Conservation (phyloP, 2,888 invertebrate species). For the Trachelus troglodyta region DNA sequence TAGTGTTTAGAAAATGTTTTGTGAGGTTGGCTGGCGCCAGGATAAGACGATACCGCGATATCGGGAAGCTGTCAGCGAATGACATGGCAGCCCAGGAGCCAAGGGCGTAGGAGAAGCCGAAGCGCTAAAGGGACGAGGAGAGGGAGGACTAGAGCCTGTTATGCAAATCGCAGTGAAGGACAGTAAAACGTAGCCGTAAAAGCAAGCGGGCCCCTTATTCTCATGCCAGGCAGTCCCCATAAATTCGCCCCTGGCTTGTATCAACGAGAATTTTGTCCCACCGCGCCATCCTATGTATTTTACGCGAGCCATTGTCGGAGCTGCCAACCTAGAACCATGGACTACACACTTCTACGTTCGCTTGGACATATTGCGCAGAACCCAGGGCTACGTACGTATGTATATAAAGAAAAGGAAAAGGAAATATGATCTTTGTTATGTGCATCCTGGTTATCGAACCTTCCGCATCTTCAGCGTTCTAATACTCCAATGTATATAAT, state of each 20-base stretch:
- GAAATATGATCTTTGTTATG: too few relatives aligned
- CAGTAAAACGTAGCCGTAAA: slow-evolving; percentile 49
- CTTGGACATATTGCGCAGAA: slow-evolving; percentile 2
- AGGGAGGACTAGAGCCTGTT: slow-evolving; percentile 35
- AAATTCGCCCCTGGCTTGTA: slow-evolving; percentile 48
- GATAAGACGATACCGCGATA: slow-evolving; percentile 6
- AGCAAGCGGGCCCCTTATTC: slow-evolving; percentile 40
- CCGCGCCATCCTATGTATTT: slow-evolving; percentile 40
- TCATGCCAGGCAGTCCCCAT: slow-evolving; percentile 45
- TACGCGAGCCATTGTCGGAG: slow-evolving; percentile 44
- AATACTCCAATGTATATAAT: too few relatives aligned
- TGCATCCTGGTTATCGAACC: too few relatives aligned
- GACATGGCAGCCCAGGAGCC: not conserved
- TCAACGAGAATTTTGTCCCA: slow-evolving; percentile 43
- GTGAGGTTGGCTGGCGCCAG: slow-evolving; percentile 3
- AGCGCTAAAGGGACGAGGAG: slow-evolving; percentile 3
- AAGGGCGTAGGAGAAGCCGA: slow-evolving; percentile 7
- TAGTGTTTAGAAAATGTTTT: not conserved
- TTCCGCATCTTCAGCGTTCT: too few relatives aligned
- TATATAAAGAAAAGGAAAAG: too few relatives aligned
- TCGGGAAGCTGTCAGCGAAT: not conserved
- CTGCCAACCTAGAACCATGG: slow-evolving; percentile 21
- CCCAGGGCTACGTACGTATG: too few relatives aligned
- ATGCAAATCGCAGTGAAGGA: slow-evolving; percentile 48
- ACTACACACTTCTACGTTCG: not conserved